Conservation (phyloP, 2,888 invertebrate species). For the Drosophila putrida region DNA sequence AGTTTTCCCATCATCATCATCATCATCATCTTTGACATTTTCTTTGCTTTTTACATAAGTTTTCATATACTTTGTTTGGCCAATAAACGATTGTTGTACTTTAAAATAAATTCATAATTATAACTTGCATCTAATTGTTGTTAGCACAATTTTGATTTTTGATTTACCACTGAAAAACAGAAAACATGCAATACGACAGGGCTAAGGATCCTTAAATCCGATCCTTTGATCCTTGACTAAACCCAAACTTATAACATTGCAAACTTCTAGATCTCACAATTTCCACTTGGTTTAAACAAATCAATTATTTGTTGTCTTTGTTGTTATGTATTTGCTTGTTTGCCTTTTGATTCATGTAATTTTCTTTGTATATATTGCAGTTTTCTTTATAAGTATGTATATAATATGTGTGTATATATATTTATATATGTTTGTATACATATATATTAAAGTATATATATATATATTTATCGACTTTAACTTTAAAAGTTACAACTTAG, state of each 20-base stretch:
- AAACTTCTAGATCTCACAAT: constrained; percentile 19
- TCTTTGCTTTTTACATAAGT: constrained; percentile 21
- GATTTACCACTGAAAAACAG: constrained; percentile 51
- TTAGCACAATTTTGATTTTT: constrained; percentile 74
- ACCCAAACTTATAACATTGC: constrained; percentile 24
- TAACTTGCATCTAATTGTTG: constrained; percentile 64
- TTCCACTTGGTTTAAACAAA: constrained; percentile 47
- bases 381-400: constrained; percentile 52
- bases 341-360: constrained; percentile 69
- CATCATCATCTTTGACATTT: constrained; percentile 11
- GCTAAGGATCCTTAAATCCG: background rate
- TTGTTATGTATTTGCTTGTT: constrained; percentile 4
- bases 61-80: constrained; percentile 55
- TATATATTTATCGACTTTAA: constrained; percentile 67
- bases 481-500: constrained; percentile 79
- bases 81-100: constrained; percentile 68
- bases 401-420: constrained; percentile 23
- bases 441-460: constrained; percentile 42
- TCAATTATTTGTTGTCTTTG: constrained; percentile 35
- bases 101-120: constrained; percentile 76
- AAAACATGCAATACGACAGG: constrained; percentile 40
- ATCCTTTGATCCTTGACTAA: background rate
- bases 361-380: constrained; percentile 73
- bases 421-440: constrained; percentile 19
- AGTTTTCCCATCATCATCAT: constrained; percentile 15